Conservation (phyloP, 2,888 invertebrate genomes). For the Melinaea marsaeus region DNA sequence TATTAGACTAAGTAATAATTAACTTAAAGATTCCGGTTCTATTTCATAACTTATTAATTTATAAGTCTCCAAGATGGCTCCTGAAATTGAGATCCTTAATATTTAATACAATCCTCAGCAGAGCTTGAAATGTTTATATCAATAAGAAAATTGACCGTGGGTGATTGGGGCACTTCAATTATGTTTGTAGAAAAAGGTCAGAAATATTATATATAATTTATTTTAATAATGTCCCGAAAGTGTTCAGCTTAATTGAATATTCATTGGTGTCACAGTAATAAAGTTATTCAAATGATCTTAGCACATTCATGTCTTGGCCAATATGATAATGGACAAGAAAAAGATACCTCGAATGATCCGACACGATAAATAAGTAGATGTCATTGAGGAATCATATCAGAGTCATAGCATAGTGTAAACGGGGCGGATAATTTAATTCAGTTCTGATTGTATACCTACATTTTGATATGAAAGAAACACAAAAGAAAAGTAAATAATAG, state of each 20-base stretch:
- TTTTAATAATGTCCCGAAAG: conserved; percentile 5
- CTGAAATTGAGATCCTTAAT: neutral
- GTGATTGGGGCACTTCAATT: conserved; percentile 23
- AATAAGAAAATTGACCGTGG: conserved; percentile 22
- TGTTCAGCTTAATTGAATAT: neutral
- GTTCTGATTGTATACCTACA: too few relatives aligned
- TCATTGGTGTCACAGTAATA: neutral
- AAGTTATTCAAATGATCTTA: neutral
- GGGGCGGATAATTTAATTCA: too few relatives aligned
- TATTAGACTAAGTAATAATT: too few relatives aligned
- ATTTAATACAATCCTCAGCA: conserved; percentile 5
- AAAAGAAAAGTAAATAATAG: too few relatives aligned
- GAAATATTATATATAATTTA: conserved; percentile 11
- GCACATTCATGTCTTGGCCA: too few relatives aligned
- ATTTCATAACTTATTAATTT: too few relatives aligned
- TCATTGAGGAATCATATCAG: too few relatives aligned
- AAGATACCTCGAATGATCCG: neutral
- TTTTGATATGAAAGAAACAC: too few relatives aligned
- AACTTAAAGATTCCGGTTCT: too few relatives aligned
- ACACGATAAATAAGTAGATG: neutral
- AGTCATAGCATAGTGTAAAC: too few relatives aligned
- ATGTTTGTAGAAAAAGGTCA: conserved; percentile 15
- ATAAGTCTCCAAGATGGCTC: too few relatives aligned
- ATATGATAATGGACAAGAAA: neutral
- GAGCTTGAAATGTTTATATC: conserved; percentile 12